Base-by-base conservation (phyloP, 2,888 invertebrate genomes). In the Brachynemurus nebulosus region DNA sequence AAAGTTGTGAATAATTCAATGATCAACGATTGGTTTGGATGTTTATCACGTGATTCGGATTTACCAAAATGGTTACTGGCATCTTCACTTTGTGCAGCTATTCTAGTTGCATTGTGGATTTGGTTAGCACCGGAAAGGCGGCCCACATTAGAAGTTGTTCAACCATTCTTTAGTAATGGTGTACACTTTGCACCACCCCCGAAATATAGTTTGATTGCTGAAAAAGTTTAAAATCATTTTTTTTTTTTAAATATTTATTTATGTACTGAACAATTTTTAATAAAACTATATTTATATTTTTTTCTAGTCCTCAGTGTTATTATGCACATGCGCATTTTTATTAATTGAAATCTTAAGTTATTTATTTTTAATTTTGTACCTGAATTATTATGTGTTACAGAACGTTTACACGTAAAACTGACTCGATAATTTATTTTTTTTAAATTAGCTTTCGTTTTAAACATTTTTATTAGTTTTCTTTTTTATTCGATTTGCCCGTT, bases 81-180 rank as follows among this genome's bases (percentile, higher is more conserved):
- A 16, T 53, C 62, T 23, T 59, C 66, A 2, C 60, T 69, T 46
- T 55, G 68, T 48, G 53, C 64, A 20, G 67, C 68, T 17, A 62
- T 68, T 40, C 50, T 68, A 37, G 59, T 67, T 18, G 67, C 68
- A 50, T 57, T 70, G 39, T 69, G 67, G 67, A 53, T 70, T 47
- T 69, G 68, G 54, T 59, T 69, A 42, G 53, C 58, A 1, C 56
- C 58, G 17, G 60, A 60, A 44, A 54, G 55, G 44, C 51, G 14
- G 4, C 14, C 12, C 11, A 25, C 14, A 9, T 12, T 40, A 9
- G 40, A 40, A 3, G 25, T 40, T 8, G 9, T 27, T 2, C 25
- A 23, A 23, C 40, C 40, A 14, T 4, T 42, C 16, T 25, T 34
- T 19, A 23, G 12, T 7, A 42, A 42, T 45, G 34, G 41, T 44